A percentile compares a stretch with the other conserved stretches of the same genome.
Conservation (phyloP, 2,888 invertebrate genomes). For the Rhamphomyia laevipes region DNA sequence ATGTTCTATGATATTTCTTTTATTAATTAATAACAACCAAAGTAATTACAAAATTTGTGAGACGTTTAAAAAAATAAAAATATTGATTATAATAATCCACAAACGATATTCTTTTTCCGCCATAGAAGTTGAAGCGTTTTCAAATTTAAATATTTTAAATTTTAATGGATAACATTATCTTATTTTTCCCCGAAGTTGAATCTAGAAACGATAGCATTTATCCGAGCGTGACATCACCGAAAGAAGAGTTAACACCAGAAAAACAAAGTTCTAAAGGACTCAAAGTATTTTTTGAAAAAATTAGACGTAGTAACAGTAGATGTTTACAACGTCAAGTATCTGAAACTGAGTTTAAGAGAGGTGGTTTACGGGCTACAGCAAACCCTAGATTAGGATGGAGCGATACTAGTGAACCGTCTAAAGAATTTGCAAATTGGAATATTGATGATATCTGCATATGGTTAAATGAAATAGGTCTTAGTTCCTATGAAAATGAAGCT, state of each 20-base stretch:
- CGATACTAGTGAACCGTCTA: conserved; percentile 31
- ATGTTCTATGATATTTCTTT: no score
- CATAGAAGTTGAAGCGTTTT: not conserved
- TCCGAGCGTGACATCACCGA: conserved; percentile 19
- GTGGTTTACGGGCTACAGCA: conserved; percentile 62
- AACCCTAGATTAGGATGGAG: conserved; percentile 55
- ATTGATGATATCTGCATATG: conserved; percentile 69
- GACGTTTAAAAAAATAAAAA: no score
- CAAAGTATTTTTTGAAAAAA: conserved; percentile 54
- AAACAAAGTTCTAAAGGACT: conserved; percentile 46
- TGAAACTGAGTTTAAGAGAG: conserved; percentile 52
- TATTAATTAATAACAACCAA: no score
- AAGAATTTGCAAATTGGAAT: conserved; percentile 71
- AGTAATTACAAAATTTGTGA: no score
- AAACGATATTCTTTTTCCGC: conserved; percentile 35
- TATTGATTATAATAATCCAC: conserved; percentile 34
- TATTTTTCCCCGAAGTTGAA: no score
- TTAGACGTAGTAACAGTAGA: conserved; percentile 57
- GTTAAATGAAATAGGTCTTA: conserved; percentile 55
- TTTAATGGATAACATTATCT: not conserved
- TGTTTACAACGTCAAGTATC: conserved; percentile 48
- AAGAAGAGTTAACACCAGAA: conserved; percentile 22
- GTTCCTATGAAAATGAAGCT: conserved; percentile 66
- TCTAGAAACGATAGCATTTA: no score
- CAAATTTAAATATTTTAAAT: not conserved